A percentile compares a stretch with the other conserved stretches of the same genome.
phyloP scores from a whole-genome alignment of 2,113 vertebrate genomes.

The Mustela lutreola region DNA sequence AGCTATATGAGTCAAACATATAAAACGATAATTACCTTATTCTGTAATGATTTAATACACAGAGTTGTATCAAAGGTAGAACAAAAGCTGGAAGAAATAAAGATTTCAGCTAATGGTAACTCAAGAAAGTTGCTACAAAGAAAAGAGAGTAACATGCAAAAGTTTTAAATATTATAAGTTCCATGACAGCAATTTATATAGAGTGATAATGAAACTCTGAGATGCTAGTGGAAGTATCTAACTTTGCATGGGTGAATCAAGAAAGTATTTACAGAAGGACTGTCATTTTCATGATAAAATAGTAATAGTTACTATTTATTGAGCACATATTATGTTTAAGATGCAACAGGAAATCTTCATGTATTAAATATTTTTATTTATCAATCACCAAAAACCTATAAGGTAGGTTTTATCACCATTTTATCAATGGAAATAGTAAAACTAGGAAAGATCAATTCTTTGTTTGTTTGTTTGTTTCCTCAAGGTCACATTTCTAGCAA shows the following conservation, averaged over 20 bases:
- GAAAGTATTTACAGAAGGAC: background rate
- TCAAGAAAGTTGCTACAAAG: background rate
- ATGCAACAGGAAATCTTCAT: background rate
- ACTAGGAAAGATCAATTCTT: background rate
- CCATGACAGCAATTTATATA: background rate
- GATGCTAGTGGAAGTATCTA: background rate
- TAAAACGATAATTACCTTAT: background rate
- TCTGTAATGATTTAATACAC: background rate
- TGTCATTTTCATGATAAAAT: constrained; percentile 7
- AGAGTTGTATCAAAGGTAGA: background rate
- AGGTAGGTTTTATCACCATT: background rate
- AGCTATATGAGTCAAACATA: background rate
- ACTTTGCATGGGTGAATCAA: background rate
- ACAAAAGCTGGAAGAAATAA: background rate
- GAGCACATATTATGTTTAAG: background rate
- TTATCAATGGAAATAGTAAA: background rate
- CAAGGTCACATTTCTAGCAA: background rate
- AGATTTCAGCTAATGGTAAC: constrained; percentile 15
- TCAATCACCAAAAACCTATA: background rate
- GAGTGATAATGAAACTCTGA: background rate
- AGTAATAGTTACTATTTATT: background rate
- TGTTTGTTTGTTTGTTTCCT: background rate
- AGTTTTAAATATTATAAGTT: background rate
- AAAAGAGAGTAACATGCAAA: background rate
- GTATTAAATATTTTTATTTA: background rate